A percentile compares a stretch with the other conserved stretches of the same genome.
Conservation (phyloP, 2,888 invertebrate species). For the Eristalis tenax region DNA sequence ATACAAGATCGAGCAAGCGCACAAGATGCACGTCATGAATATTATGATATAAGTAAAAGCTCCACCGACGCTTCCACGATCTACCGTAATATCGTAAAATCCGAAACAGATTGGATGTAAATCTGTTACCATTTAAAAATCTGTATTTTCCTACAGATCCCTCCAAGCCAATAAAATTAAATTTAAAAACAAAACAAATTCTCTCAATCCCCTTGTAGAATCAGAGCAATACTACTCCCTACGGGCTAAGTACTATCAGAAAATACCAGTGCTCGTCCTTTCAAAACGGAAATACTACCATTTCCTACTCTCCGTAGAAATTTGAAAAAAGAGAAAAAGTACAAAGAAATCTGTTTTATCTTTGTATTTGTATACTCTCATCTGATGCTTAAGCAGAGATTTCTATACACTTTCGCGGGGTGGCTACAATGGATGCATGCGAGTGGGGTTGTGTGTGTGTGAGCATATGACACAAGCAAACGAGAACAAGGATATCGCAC, state of each 20-base stretch:
- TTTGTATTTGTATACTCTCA: slow-evolving; percentile 10
- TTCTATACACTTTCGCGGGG: slow-evolving; percentile 15
- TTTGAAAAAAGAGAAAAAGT: neutral
- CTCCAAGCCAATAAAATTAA: no score
- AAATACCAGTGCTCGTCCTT: neutral
- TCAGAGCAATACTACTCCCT: no score
- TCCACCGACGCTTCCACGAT: no score
- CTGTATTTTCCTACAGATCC: no score
- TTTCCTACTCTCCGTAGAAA: neutral
- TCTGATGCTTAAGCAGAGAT: slow-evolving; percentile 24
- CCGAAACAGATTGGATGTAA: no score
- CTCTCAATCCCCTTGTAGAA: no score
- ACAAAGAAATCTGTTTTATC: neutral
- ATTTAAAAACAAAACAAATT: neutral
- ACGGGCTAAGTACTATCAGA: neutral
- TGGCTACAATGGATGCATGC: neutral
- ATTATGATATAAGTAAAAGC: no score
- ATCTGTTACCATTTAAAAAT: no score
- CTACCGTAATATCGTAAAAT: no score
- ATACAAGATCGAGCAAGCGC: no score
- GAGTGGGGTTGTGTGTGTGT: neutral
- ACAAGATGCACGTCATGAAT: no score
- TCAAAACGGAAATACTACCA: neutral
- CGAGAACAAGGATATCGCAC: slow-evolving; percentile 27
- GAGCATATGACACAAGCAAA: neutral